These are phyloP conservation scores for Megalonaias nervosa DNA, from an alignment of 1,140 invertebrate genomes.

Conservation along the genomic window DNA sequence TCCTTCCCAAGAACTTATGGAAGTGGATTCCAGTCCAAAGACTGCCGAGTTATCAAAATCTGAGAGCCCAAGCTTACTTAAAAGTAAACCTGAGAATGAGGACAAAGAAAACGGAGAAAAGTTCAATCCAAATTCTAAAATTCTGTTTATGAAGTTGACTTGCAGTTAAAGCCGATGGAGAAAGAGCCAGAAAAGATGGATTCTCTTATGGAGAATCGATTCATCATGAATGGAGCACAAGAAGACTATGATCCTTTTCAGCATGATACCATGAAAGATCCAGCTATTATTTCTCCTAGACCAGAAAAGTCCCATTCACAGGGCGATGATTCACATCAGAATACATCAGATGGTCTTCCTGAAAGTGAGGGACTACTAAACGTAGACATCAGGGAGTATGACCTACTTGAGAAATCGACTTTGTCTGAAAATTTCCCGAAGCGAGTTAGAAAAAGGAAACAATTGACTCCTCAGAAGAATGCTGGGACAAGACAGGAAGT, in stretches of 20 bases:
- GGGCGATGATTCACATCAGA: not conserved
- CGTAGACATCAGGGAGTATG: not conserved
- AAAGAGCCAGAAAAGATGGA: too few relatives aligned
- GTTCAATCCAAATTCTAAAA: too few relatives aligned
- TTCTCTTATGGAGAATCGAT: not conserved
- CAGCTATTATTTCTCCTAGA: not conserved
- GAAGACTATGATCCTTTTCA: not conserved
- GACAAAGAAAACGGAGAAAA: too few relatives aligned
- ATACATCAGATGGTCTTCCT: not conserved
- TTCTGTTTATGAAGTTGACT: too few relatives aligned
- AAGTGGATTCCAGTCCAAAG: not conserved
- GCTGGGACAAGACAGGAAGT: slow-evolving; percentile 10
- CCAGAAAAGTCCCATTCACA: not conserved
- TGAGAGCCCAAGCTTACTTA: not conserved
- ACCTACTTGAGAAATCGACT: slow-evolving; percentile 24
- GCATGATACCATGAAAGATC: not conserved
- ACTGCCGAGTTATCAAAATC: not conserved
- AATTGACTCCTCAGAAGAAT: slow-evolving; percentile 44
- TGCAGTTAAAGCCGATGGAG: too few relatives aligned
- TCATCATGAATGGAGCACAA: not conserved
- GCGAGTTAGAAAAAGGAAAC: slow-evolving; percentile 48
- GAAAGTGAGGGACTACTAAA: not conserved
- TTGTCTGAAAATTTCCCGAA: slow-evolving; percentile 20
- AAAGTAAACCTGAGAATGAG: too few relatives aligned
- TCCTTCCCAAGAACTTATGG: not conserved